Conservation (phyloP, 2,797 vertebrate genomes). For the Propithecus perrieri region DNA sequence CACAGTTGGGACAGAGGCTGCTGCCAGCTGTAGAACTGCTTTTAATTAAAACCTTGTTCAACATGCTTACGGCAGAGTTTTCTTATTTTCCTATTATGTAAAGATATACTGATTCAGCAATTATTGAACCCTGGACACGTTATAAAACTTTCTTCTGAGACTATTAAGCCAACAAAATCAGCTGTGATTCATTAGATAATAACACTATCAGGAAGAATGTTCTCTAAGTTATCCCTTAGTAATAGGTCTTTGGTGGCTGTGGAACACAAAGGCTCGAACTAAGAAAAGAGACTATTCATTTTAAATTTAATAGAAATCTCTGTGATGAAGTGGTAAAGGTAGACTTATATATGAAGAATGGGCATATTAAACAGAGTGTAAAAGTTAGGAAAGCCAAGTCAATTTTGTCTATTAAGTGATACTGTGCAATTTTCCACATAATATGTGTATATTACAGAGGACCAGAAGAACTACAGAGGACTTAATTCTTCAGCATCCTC, state of each 20-base stretch:
- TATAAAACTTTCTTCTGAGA: slow-evolving; percentile 74
- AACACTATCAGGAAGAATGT: slow-evolving; percentile 28
- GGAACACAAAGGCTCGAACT: not conserved
- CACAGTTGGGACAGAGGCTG: slow-evolving; percentile 40
- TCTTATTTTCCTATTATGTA: slow-evolving; percentile 78
- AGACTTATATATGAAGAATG: not conserved
- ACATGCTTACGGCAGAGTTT: slow-evolving; percentile 68
- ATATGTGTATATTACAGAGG: not conserved
- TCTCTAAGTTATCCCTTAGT: not conserved
- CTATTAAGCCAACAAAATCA: slow-evolving; percentile 75
- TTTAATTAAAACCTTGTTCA: slow-evolving; percentile 82
- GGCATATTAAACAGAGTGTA: not conserved
- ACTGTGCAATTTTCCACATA: not conserved
- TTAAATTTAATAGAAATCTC: slow-evolving; percentile 57
- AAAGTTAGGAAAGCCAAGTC: not conserved
- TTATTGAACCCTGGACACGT: slow-evolving; percentile 76
- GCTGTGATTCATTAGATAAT: slow-evolving; percentile 79
- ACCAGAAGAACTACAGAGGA: not conserved
- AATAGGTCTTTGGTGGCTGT: not conserved
- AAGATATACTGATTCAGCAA: slow-evolving; percentile 84
- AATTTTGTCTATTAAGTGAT: not conserved
- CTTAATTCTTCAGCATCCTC: not conserved
- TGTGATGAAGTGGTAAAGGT: slow-evolving; percentile 37
- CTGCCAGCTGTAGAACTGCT: slow-evolving; percentile 76
- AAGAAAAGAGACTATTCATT: not conserved